A percentile compares a stretch with the other conserved stretches of the same genome.
These are phyloP conservation scores for Herpetotheres cachinnans DNA, from an alignment of 2,113 vertebrate species.

Conservation along the genomic window DNA sequence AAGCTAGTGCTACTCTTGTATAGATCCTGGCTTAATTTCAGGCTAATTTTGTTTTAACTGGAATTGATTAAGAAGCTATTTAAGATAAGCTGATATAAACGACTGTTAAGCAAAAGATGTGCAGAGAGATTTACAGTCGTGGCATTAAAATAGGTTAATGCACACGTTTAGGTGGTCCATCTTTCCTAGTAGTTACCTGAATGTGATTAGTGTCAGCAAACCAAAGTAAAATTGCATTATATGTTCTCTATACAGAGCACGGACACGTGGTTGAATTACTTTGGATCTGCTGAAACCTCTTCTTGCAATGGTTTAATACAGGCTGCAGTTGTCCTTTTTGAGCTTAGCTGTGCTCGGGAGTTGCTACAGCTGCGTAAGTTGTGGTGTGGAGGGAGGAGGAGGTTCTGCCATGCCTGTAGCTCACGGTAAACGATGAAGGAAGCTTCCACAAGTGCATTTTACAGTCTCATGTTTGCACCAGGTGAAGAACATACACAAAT, in stretches of 20 bases:
- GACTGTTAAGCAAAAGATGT: not conserved
- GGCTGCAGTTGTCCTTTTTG: not conserved
- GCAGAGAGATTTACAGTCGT: not conserved
- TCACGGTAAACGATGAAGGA: not conserved
- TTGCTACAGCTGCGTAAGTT: not conserved
- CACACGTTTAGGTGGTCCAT: not conserved
- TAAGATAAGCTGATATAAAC: not conserved
- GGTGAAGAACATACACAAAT: not conserved
- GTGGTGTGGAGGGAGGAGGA: not conserved
- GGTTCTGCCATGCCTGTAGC: not conserved
- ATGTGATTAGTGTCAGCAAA: not conserved
- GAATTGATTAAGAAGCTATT: not conserved
- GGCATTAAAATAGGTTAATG: not conserved
- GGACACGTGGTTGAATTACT: not conserved
- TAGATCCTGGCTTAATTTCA: slow-evolving; percentile 30
- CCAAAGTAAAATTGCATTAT: not conserved
- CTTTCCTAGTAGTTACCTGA: not conserved
- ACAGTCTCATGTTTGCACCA: not conserved
- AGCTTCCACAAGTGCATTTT: not conserved
- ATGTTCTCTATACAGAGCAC: not conserved
- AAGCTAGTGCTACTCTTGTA: not conserved
- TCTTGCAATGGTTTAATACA: not conserved
- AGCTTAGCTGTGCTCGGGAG: not conserved
- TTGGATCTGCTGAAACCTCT: not conserved
- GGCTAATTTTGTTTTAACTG: slow-evolving; percentile 8